Conservation (phyloP, 1,140 invertebrate species). For the Probaryconus sp. region DNA sequence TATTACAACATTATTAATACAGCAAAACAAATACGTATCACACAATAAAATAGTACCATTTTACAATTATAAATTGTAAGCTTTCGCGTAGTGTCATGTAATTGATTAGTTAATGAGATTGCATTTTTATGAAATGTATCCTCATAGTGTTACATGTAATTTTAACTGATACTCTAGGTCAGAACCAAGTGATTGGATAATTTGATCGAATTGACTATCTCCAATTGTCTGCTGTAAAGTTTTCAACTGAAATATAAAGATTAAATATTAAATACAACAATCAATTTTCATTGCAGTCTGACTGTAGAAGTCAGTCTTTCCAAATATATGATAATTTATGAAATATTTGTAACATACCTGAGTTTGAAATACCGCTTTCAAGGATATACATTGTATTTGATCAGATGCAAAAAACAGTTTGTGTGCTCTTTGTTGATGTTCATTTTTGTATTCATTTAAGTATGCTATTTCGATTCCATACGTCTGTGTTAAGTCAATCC, state of each 20-base stretch:
- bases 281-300: neutral
- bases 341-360: slow-evolving; percentile 77
- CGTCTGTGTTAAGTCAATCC: too few relatives aligned
- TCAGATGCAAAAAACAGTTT: slow-evolving; percentile 82
- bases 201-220: slow-evolving; percentile 82
- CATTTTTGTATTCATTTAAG: slow-evolving; percentile 79
- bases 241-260: slow-evolving; percentile 83
- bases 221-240: slow-evolving; percentile 83
- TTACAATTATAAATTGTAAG: slow-evolving; percentile 64
- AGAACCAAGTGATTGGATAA: slow-evolving; percentile 83
- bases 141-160: slow-evolving; percentile 77
- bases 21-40: slow-evolving; percentile 71
- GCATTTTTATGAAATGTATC: too few relatives aligned
- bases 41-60: slow-evolving; percentile 74
- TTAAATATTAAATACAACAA: slow-evolving; percentile 2
- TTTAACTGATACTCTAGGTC: slow-evolving; percentile 84
- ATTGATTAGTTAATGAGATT: slow-evolving; percentile 44
- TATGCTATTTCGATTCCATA: too few relatives aligned
- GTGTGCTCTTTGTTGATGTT: slow-evolving; percentile 80
- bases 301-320: too few relatives aligned
- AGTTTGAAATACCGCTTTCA: slow-evolving; percentile 83
- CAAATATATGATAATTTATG: slow-evolving; percentile 5
- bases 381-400: slow-evolving; percentile 84
- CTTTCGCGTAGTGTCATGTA: slow-evolving; percentile 62
- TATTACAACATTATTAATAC: slow-evolving; percentile 74